These are phyloP conservation scores for Metallyticus violacea DNA, from an alignment of 2,888 invertebrate species.

Conservation along the genomic window DNA sequence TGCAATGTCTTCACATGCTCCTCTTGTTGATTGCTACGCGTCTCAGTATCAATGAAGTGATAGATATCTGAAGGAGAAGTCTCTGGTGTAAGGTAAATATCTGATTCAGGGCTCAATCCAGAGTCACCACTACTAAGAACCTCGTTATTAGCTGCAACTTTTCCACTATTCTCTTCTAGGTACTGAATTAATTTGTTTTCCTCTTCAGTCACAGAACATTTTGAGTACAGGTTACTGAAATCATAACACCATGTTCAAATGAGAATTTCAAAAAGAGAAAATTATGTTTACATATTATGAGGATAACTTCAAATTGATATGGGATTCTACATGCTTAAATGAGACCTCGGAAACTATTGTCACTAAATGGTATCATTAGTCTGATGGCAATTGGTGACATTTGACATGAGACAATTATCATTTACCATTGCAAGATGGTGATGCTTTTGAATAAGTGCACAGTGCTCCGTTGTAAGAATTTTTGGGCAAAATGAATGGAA, in stretches of 20 bases:
- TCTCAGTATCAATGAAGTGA: background rate
- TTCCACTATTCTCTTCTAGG: constrained; percentile 45
- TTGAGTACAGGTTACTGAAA: constrained; percentile 54
- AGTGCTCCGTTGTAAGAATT: too few relatives aligned
- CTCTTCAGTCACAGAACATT: constrained; percentile 51
- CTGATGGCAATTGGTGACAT: too few relatives aligned
- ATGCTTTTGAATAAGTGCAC: too few relatives aligned
- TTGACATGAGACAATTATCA: background rate
- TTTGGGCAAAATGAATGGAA: too few relatives aligned
- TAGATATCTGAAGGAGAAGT: constrained; percentile 44
- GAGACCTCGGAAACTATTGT: too few relatives aligned
- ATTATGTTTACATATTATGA: too few relatives aligned
- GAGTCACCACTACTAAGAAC: constrained; percentile 38
- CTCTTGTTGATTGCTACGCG: background rate
- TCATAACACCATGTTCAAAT: too few relatives aligned
- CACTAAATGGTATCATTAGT: too few relatives aligned
- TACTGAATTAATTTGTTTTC: constrained; percentile 52
- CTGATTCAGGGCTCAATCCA: constrained; percentile 47
- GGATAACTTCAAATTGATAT: background rate
- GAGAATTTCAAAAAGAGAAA: too few relatives aligned
- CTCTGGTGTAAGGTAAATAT: constrained; percentile 52
- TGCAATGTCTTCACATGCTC: constrained; percentile 20
- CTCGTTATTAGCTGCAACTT: constrained; percentile 37
- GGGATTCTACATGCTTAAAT: background rate
- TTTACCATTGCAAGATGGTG: too few relatives aligned